phyloP scores from a whole-genome alignment of 1,140 invertebrate species.

The Choristoneura fumiferana region DNA sequence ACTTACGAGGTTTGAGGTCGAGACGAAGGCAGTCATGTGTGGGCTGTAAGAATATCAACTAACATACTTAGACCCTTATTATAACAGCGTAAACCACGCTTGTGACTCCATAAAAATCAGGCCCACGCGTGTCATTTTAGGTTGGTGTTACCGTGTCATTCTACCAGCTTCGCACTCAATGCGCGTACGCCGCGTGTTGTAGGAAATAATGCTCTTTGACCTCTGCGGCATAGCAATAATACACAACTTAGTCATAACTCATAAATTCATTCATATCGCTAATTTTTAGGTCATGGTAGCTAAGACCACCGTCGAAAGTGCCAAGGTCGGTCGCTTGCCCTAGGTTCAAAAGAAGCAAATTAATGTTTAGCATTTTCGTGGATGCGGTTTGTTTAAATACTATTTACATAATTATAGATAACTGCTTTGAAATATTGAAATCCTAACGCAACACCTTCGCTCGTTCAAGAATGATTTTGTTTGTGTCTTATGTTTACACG shows the following conservation, averaged over 20 bases:
- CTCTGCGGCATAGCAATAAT: constrained; percentile 9
- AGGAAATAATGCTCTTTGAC: constrained; percentile 11
- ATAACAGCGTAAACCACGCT: not conserved
- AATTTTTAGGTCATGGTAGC: constrained; percentile 15
- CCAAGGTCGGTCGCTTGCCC: constrained; percentile 13
- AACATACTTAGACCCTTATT: not conserved
- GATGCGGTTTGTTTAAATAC: constrained; percentile 10
- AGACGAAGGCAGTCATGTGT: constrained; percentile 34
- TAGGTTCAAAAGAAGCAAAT: not conserved
- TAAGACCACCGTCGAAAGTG: constrained; percentile 5
- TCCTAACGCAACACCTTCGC: not conserved
- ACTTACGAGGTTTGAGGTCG: constrained; percentile 44
- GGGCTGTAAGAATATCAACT: constrained; percentile 6
- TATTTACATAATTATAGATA: constrained; percentile 11
- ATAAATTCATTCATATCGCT: constrained; percentile 8
- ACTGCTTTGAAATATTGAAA: not conserved
- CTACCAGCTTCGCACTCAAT: not conserved
- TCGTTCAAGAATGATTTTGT: too few species aligned
- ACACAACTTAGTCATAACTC: constrained; percentile 3
- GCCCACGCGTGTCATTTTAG: not conserved
- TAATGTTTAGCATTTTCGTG: constrained; percentile 5
- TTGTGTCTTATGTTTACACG: too few species aligned
- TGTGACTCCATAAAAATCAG: too few species aligned
- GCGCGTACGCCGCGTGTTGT: not conserved
- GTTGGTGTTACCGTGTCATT: not conserved